phyloP scores from a whole-genome alignment of 2,888 invertebrate genomes.

The Plebejus argus region DNA sequence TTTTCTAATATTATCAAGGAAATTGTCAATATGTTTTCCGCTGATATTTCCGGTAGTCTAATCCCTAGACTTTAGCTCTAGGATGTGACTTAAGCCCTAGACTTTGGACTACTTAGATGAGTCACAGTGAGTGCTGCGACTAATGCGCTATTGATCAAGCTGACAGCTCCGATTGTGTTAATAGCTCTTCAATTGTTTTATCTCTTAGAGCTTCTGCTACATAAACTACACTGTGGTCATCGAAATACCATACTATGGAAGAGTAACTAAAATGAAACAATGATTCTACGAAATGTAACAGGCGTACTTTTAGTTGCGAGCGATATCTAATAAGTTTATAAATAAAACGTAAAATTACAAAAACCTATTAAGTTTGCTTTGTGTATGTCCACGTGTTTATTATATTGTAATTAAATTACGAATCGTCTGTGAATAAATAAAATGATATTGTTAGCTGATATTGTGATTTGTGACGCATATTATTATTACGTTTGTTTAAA shows the following conservation, averaged over 20 bases:
- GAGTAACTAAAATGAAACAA: not conserved
- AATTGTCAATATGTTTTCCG: not conserved
- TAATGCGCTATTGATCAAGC: slow-evolving; percentile 28
- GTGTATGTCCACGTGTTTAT: not conserved
- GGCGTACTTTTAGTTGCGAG: not conserved
- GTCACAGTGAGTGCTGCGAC: slow-evolving; percentile 11
- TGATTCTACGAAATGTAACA: no score
- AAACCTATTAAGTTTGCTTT: no score
- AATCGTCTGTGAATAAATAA: not conserved
- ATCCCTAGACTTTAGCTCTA: not conserved
- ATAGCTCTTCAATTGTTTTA: slow-evolving; percentile 24
- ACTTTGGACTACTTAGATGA: slow-evolving; percentile 15
- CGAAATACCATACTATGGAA: not conserved
- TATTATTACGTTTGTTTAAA: not conserved
- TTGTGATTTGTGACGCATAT: not conserved
- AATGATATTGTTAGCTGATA: not conserved
- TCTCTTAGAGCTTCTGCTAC: not conserved
- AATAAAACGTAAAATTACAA: no score
- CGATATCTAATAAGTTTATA: no score
- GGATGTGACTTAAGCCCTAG: not conserved
- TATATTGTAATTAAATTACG: not conserved
- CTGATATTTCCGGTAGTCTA: not conserved
- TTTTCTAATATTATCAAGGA: no score
- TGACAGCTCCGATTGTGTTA: slow-evolving; percentile 27
- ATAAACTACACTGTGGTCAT: not conserved